Evolutionary conservation across 2,113 vertebrate genomes (phyloP), one percentile per base, ranked within the genome.

Genomic region (Argyrosomus japonicus): DNA sequence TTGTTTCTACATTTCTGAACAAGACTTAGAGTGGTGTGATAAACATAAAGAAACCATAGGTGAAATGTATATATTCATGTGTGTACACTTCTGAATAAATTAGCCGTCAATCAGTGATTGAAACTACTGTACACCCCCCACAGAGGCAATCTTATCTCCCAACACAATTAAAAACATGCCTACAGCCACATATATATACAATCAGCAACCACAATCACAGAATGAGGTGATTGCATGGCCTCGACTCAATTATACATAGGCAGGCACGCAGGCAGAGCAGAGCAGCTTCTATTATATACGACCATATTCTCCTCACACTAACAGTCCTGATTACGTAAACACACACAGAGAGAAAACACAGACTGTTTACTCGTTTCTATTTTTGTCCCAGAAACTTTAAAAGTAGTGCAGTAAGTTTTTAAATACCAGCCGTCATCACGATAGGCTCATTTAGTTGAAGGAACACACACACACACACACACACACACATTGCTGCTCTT

Each of bases 71-170:
- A 27, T 27, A 32, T 32, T 32, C 32, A 32, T 32, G 29, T 32
- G 29, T 32, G 29, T 27, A 27, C 29, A 32, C 2, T 3, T 32
- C 3, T 48, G 36, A 83, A 71, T 89, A 62, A 61, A 81, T 77
- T 64, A 45, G 63, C 74, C 75, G 71, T 62, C 14, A 51, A 23
- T 77, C 61, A 51, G 43, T 83, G 79, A 82, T 53, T 85, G 68
- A 18, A 73, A 25, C 32, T 54, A 50, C 29, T 58, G 45, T 10
- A 11, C 48, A 62, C 11, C 23, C 48, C 71, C 71, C 21, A 21
- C n/a, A 67, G 17, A 18, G 27, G 6, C 47, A 67, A 60, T 36
- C 36, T 6, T 36, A 8, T 8, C 36, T 36, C 36, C 36, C 67
- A 48, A 68, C n/a, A 51, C 18, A 53, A 45, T 63, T 19, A 54